Evolutionary conservation across 1,140 invertebrate species (phyloP).

Genomic region (Mya arenaria): DNA sequence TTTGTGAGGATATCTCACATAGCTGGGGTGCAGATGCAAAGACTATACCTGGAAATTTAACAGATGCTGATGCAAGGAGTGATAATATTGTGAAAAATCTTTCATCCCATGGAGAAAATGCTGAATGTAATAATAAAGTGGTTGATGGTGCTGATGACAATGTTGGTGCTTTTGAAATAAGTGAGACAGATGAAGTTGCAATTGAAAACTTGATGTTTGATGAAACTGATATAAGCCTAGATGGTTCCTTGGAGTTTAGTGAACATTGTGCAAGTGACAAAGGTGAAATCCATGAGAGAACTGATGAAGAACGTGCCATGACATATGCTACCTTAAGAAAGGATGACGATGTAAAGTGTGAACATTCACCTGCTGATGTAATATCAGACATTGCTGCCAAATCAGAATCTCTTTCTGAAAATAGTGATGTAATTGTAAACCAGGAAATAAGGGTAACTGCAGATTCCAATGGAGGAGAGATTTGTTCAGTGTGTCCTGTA

Average conservation of each 20-base stretch:
- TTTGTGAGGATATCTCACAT: background rate
- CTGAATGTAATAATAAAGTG: background rate
- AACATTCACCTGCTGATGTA: background rate
- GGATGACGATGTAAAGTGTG: background rate
- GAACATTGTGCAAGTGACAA: constrained; percentile 1
- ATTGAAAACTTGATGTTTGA: background rate
- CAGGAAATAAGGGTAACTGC: too few relatives aligned
- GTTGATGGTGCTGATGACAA: background rate
- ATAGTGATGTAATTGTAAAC: too few relatives aligned
- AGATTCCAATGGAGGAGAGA: background rate
- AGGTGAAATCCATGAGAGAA: background rate
- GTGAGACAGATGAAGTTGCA: background rate
- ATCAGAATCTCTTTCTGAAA: background rate
- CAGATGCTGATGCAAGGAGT: too few relatives aligned
- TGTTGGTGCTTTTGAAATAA: background rate
- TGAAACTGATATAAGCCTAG: background rate
- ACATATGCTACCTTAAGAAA: too few relatives aligned
- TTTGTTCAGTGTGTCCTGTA: background rate
- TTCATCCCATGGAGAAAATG: background rate
- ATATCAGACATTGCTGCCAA: background rate
- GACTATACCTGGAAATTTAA: too few relatives aligned
- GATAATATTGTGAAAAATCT: too few relatives aligned
- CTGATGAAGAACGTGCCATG: background rate
- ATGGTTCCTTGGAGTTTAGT: too few relatives aligned
- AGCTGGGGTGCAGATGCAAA: background rate